Percentiles rank a stretch among this genome's conserved stretches.
Evolutionary conservation across 2,797 vertebrate species (phyloP).

Genomic region (Dromococcyx pavoninus): DNA sequence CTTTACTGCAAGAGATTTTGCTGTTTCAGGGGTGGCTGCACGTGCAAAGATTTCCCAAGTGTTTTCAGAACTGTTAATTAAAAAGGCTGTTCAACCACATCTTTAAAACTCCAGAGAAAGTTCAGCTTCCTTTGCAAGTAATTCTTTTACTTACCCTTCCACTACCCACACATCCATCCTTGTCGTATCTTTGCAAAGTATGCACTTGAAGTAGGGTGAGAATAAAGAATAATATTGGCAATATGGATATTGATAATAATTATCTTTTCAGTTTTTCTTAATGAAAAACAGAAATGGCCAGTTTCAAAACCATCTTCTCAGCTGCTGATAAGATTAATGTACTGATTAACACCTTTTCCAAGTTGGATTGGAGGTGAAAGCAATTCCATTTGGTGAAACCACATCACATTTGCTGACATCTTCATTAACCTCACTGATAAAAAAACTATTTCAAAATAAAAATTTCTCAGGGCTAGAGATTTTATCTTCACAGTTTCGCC

Average conservation of each 20-base stretch:
- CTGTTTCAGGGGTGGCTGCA: neutral
- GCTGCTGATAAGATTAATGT: constrained; percentile 75
- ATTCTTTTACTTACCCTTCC: neutral
- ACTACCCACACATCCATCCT: neutral
- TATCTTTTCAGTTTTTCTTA: constrained; percentile 64
- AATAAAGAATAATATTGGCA: constrained; percentile 23
- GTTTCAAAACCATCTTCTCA: constrained; percentile 56
- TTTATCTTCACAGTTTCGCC: constrained; percentile 71
- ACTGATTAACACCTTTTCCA: constrained; percentile 75
- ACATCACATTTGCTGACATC: constrained; percentile 77
- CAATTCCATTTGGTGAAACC: constrained; percentile 70
- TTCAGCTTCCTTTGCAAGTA: neutral
- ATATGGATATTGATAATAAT: constrained; percentile 73
- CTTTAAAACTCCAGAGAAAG: neutral
- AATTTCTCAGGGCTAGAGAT: constrained; percentile 67
- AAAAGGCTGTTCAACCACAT: neutral
- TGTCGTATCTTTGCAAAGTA: constrained; percentile 19
- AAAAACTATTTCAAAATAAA: constrained; percentile 76
- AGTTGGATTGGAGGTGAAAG: constrained; percentile 69
- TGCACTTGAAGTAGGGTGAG: constrained; percentile 17
- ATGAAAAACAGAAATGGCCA: constrained; percentile 60
- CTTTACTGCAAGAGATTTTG: neutral
- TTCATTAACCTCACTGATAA: constrained; percentile 79
- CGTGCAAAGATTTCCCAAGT: neutral
- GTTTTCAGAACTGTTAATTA: neutral